A percentile compares a stretch with the other conserved stretches of the same genome.
Conservation (phyloP, 1,140 invertebrate genomes). For the Anagrus nilaparvatae region DNA sequence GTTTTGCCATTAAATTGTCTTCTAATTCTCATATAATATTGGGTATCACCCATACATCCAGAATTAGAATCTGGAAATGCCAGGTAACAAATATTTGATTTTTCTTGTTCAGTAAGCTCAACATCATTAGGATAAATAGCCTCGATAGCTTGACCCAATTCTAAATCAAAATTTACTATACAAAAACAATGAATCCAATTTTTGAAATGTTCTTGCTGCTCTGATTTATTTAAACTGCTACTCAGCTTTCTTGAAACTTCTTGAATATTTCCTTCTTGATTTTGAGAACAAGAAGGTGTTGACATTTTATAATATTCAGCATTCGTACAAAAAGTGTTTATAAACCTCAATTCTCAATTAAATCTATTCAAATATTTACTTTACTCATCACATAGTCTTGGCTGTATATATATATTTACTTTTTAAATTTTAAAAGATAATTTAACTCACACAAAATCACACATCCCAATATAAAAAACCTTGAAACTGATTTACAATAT, state of each 20-base stretch:
- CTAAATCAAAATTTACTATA: conserved; percentile 96
- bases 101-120: conserved; percentile 82
- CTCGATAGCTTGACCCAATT: conserved; percentile 93
- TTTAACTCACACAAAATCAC: background rate
- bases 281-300: conserved; percentile 25
- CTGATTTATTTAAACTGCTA: conserved; percentile 24
- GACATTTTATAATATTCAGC: too few species aligned
- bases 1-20: conserved; percentile 34
- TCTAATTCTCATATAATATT: conserved; percentile 84
- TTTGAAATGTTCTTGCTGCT: conserved; percentile 54
- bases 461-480: background rate
- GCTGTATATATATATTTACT: too few species aligned
- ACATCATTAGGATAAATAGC: conserved; percentile 77
- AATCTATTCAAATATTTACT: background rate
- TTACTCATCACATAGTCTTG: too few species aligned
- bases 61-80: conserved; percentile 99
- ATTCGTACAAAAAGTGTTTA: conserved; percentile 5
- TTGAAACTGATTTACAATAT: background rate
- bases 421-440: background rate
- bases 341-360: background rate
- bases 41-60: conserved; percentile 96
- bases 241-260: conserved; percentile 10
- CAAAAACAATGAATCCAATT: conserved; percentile 96
- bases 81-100: conserved; percentile 94
- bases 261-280: conserved; percentile 17